Base-by-base conservation (phyloP, 2,797 vertebrate species). In the Myotis vivesi region DNA sequence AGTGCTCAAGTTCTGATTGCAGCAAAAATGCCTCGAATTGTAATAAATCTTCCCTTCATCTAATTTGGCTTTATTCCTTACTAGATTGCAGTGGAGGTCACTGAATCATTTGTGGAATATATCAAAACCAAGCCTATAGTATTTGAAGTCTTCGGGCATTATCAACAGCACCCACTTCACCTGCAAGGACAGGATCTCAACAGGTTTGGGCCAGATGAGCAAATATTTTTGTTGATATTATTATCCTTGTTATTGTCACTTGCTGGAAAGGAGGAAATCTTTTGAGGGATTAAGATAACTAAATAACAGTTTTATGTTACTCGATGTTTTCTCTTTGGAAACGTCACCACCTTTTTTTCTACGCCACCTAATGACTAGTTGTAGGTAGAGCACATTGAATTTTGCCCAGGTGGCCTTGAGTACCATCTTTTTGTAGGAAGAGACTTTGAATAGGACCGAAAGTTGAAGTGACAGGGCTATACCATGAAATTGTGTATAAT, bases 81-180 rank as follows among this genome's bases (percentile, higher is more conserved):
- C 25, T 95, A 99, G 99, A 98, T 99, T 97, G 99, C 99, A 3
- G 99, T 99, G 80, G 99, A 99, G 97, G 99, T 99, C 96, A 99
- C 99, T 0, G 99, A 99, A 97, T 99, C 99, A 0, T 99, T 99
- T 97, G 99, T 99, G 82, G 99, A 99, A 82, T 99, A 99, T 94
- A 99, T 99, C 97, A 99, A 99, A 98, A 99, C 97, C 88, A 99
- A 99, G 69, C 99, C 99, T 4, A 99, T 99, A 16, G 99, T 99
- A 83, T 99, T 99, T 97, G 99, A 99, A 97, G 99, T 99, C 92
- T 99, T 99, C n/a, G 99, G 99, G 3, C 99, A 99, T 97, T 99
- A 99, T 96, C 99, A 99, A 98, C 99, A 99, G 96, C 99, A 99
- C 91, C 99, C 99, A 4, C 98, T 99, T 71, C 99, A 99, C 92